These are phyloP conservation scores for Fistularia commersonii DNA, from an alignment of 2,797 vertebrate genomes.

Conservation along the genomic window DNA sequence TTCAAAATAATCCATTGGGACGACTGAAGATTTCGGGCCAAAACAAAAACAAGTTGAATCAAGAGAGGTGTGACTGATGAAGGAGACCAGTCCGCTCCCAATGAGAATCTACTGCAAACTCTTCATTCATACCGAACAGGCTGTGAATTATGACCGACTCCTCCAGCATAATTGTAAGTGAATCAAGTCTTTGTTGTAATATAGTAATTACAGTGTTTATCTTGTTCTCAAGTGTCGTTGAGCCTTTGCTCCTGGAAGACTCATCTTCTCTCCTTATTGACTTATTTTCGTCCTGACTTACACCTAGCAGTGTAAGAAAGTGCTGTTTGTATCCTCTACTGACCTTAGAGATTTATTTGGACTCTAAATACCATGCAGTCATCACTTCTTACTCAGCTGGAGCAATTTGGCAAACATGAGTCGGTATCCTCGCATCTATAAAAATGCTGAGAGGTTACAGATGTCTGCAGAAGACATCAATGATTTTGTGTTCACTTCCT, in stretches of 20 bases:
- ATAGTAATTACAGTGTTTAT: not conserved
- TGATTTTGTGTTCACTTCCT: too few species aligned
- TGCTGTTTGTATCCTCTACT: not conserved
- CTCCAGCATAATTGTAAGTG: not conserved
- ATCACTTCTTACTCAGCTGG: not conserved
- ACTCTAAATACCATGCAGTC: conserved; percentile 4
- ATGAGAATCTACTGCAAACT: conserved; percentile 5
- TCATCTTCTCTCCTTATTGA: too few species aligned
- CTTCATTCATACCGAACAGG: not conserved
- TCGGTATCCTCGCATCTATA: not conserved
- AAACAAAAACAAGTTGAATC: too few species aligned
- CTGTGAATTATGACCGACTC: not conserved
- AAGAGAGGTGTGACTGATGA: too few species aligned
- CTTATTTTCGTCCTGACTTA: not conserved
- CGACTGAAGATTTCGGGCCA: too few species aligned
- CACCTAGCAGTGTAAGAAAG: not conserved
- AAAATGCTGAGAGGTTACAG: not conserved
- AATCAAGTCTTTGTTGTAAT: not conserved
- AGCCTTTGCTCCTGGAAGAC: too few species aligned
- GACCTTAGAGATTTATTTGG: not conserved
- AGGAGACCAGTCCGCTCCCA: not conserved
- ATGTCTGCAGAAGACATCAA: not conserved
- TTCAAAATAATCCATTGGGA: too few species aligned
- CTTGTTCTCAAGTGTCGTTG: too few species aligned
- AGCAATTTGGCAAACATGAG: not conserved